phyloP scores from a whole-genome alignment of 1,140 invertebrate species.

The Charaxes varanes region DNA sequence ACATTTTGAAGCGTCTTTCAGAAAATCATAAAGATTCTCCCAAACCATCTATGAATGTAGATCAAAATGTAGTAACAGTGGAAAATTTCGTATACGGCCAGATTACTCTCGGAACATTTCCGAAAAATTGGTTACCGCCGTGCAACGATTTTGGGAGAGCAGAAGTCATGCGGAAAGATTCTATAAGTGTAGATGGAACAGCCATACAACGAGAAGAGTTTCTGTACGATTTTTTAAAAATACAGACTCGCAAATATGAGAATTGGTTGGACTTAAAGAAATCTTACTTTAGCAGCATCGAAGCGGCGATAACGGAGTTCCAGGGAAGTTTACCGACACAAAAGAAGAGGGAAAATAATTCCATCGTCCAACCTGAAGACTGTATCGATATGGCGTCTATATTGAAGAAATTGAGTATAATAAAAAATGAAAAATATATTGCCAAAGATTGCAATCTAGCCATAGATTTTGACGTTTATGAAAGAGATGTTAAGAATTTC shows the following conservation, averaged over 20 bases:
- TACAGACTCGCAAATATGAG: conserved; percentile 28
- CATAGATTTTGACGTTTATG: conserved; percentile 64
- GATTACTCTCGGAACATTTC: conserved; percentile 22
- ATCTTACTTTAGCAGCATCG: conserved; percentile 44
- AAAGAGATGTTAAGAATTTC: conserved; percentile 59
- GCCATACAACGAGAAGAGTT: conserved; percentile 33
- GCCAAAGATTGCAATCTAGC: conserved; percentile 28
- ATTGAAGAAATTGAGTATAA: conserved; percentile 52
- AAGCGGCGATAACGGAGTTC: conserved; percentile 36
- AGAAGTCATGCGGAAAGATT: conserved; percentile 30
- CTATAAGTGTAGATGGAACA: conserved; percentile 12
- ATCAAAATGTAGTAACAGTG: background rate
- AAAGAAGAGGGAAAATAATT: conserved; percentile 22
- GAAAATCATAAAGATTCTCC: conserved; percentile 24
- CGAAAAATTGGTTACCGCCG: conserved; percentile 42
- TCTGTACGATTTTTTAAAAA: conserved; percentile 43
- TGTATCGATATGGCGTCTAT: conserved; percentile 40
- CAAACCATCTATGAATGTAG: conserved; percentile 7
- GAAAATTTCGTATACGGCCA: conserved; percentile 22
- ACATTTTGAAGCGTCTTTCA: conserved; percentile 43
- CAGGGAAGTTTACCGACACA: conserved; percentile 1
- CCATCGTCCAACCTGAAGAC: conserved; percentile 48
- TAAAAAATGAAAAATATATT: conserved; percentile 28
- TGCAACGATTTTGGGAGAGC: conserved; percentile 48
- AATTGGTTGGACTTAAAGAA: conserved; percentile 52